These are phyloP conservation scores for Montipora foliosa DNA, from an alignment of 64 coral and sea anemone genomes.

Conservation along the genomic window DNA sequence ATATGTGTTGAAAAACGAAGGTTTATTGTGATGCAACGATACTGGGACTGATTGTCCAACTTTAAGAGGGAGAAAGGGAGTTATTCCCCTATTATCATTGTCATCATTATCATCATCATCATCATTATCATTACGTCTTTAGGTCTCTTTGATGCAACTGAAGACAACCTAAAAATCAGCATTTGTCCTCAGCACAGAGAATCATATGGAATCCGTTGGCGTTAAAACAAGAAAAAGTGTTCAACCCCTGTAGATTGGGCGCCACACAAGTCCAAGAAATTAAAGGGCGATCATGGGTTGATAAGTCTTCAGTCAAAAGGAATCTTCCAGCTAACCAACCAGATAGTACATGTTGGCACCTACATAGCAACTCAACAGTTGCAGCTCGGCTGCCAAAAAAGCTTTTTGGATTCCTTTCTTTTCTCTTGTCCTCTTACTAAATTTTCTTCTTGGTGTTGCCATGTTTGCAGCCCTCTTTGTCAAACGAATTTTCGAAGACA, in stretches of 20 bases:
- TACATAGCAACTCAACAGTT: too few relatives aligned
- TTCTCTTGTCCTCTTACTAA: too few relatives aligned
- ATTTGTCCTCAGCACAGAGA: constrained; percentile 64
- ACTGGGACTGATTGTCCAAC: background rate
- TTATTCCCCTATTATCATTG: constrained; percentile 11
- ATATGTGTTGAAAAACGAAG: background rate
- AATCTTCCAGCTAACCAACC: constrained; percentile 53
- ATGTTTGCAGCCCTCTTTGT: background rate
- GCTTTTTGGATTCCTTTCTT: too few relatives aligned
- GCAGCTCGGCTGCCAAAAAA: too few relatives aligned
- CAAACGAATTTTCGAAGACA: background rate
- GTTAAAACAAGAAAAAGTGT: constrained; percentile 47
- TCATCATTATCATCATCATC: too few relatives aligned
- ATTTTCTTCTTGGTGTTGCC: too few relatives aligned
- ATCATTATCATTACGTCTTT: too few relatives aligned
- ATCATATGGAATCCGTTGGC: constrained; percentile 45
- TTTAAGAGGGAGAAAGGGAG: background rate
- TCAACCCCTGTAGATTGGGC: background rate
- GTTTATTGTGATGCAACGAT: background rate
- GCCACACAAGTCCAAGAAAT: constrained; percentile 57
- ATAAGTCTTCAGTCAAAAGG: constrained; percentile 57
- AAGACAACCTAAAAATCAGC: constrained; percentile 20
- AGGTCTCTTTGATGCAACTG: constrained; percentile 45
- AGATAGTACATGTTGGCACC: constrained; percentile 44
- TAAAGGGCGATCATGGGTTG: constrained; percentile 65